Conservation (phyloP, 2,113 vertebrate genomes). For the Peromyscus californicus region DNA sequence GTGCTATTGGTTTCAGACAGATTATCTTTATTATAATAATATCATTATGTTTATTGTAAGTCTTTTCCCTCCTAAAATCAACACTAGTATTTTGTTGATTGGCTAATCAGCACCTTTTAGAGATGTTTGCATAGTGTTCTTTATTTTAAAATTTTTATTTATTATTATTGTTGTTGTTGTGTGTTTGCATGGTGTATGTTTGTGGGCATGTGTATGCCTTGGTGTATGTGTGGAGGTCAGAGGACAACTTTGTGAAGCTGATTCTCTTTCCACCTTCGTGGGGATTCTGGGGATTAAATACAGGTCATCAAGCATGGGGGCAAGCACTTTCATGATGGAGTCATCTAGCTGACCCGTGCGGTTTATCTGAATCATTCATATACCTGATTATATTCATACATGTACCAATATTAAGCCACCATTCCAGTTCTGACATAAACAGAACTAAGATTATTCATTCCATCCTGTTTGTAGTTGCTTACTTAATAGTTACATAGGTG, state of each 20-base stretch:
- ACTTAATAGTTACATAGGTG: background rate
- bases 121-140: background rate
- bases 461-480: background rate
- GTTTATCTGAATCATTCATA: background rate
- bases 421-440: background rate
- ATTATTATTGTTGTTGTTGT: background rate
- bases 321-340: background rate
- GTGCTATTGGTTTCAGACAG: background rate
- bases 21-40: background rate
- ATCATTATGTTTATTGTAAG: background rate
- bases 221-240: background rate
- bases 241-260: background rate
- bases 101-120: background rate
- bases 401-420: background rate
- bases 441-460: background rate
- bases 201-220: background rate
- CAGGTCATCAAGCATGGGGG: background rate
- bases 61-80: background rate
- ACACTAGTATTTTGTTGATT: background rate
- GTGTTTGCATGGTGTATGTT: background rate
- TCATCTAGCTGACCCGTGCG: background rate
- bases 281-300: background rate
- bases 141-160: background rate
- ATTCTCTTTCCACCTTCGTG: background rate
- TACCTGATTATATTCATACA: background rate